A percentile compares a stretch with the other conserved stretches of the same genome.
phyloP scores from a whole-genome alignment of 2,113 vertebrate genomes.

The Passerina amoena region DNA sequence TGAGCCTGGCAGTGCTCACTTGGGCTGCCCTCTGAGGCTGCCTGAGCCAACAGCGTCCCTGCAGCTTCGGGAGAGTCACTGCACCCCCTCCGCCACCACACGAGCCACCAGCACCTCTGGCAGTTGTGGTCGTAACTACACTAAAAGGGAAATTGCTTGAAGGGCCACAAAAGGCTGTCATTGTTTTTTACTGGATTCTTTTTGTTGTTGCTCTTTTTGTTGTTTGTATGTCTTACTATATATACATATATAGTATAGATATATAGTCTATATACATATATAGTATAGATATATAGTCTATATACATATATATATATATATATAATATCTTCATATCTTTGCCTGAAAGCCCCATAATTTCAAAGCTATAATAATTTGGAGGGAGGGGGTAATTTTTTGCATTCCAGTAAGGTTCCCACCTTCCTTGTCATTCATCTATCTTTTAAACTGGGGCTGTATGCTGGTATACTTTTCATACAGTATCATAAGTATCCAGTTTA shows the following conservation, averaged over 20 bases:
- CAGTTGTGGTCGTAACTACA: accelerated
- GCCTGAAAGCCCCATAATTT: background rate
- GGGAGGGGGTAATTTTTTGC: background rate
- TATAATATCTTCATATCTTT: background rate
- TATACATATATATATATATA: background rate
- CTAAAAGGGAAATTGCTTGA: background rate
- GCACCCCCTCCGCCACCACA: background rate
- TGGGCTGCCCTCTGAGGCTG: accelerated
- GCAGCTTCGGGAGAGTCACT: accelerated
- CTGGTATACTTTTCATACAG: background rate
- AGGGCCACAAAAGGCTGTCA: accelerated
- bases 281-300: background rate
- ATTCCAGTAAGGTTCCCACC: background rate
- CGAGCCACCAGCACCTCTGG: accelerated
- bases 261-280: background rate
- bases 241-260: background rate
- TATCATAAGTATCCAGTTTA: background rate
- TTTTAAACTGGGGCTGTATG: background rate
- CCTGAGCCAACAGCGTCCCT: background rate
- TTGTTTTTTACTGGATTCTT: too few species aligned
- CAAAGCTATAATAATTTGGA: background rate
- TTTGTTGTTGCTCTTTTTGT: background rate
- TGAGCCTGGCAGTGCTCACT: accelerated
- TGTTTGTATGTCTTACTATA: background rate
- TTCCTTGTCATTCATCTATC: background rate